Base-by-base conservation (phyloP, 2,888 invertebrate genomes). In the Oxystoma pomonae region DNA sequence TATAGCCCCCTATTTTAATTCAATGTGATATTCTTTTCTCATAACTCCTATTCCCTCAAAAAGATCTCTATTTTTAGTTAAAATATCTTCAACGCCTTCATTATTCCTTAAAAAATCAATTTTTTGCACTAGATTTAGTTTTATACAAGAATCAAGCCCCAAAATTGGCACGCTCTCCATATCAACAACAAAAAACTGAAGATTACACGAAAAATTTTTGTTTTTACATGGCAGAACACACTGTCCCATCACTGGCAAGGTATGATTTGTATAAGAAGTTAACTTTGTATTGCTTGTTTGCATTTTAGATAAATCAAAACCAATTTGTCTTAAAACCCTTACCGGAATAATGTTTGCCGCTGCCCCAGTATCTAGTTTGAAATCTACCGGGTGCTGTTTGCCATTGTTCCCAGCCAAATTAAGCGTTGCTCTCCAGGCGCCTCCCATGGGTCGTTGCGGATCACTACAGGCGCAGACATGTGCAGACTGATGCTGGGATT, bases 331-430 rank as follows among this genome's bases (percentile, higher is more conserved):
- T 35, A 35, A 35, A 35, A 35, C 12, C 12, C 35, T 35, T 12
- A 35, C 35, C 35, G 58, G 52, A 35, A 62, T 55, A 20, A 61
- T 17, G 19, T 62, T 62, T 16, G 62, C 62, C 58, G 58, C 58
- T 12, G 58, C 35, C 22, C 56, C 62, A 18, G 19, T 55, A 2
- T 59, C 53, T 16, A 56, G 7, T 63, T 60, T 60, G 2, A 60
- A 55, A 3, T 53, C 18, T 3, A 18, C 53, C 3, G 53, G 2
- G 1, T 60, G n/a, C 16, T 55, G 9, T n/a, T n/a, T n/a, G n/a
- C n/a, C n/a, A n/a, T n/a, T n/a, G n/a, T n/a, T n/a, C n/a, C n/a
- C n/a, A n/a, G n/a, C n/a, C n/a, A n/a, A n/a, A n/a, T n/a, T n/a
- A n/a, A n/a, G n/a, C n/a, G n/a, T n/a, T n/a, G n/a, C n/a, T n/a